Conservation (phyloP, 2,888 invertebrate species). For the Trypoxylon attenuatum region DNA sequence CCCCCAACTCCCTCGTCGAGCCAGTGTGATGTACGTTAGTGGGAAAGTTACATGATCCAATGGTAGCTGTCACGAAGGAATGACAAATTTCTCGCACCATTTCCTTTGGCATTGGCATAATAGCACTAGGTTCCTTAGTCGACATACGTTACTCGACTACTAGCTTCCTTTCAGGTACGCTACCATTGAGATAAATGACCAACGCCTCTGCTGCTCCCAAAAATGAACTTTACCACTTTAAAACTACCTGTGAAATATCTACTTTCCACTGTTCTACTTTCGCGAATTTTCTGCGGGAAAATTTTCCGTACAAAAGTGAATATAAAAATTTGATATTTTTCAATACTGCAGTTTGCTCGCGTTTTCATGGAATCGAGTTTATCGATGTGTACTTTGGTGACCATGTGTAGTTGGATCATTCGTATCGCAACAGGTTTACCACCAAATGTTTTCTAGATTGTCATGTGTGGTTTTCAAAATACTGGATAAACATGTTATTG, state of each 20-base stretch:
- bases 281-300: too few relatives aligned
- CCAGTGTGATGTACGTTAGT: too few relatives aligned
- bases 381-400: too few relatives aligned
- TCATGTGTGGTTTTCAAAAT: too few relatives aligned
- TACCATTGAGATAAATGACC: background rate
- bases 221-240: background rate
- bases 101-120: conserved; percentile 20
- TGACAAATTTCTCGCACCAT: conserved; percentile 27
- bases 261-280: too few relatives aligned
- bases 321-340: too few relatives aligned
- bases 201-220: background rate
- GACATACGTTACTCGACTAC: background rate
- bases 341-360: too few relatives aligned
- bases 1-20: too few relatives aligned
- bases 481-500: too few relatives aligned
- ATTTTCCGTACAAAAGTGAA: too few relatives aligned
- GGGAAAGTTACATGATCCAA: background rate
- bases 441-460: too few relatives aligned
- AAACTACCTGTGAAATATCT: background rate
- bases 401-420: background rate
- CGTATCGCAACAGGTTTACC: background rate
- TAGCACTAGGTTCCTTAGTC: conserved; percentile 6
- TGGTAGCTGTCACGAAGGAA: conserved; percentile 14
- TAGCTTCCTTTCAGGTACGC: background rate
- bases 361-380: too few relatives aligned